Base-by-base conservation (phyloP, 1,140 invertebrate species). In the Drosophila insularis region DNA sequence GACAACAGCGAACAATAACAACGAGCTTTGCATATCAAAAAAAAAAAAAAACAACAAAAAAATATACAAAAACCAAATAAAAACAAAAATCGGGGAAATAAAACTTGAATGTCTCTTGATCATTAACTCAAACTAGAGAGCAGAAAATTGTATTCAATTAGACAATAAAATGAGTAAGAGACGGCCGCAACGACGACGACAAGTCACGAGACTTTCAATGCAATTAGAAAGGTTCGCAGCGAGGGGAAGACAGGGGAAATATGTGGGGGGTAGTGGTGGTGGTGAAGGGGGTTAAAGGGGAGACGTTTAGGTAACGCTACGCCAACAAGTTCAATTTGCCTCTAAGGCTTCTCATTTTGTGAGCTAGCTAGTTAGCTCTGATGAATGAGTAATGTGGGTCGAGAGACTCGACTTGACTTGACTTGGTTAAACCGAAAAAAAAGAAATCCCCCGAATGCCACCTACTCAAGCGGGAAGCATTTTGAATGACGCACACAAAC, bases 131-230 rank as follows among this genome's bases (percentile, higher is more conserved):
- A 77, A 77, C 67, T 77, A 77, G 74, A 77, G 74, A 77, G 74
- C 74, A 77, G 74, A 76, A 77, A 77, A 77, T 77, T 77, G 46
- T 77, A 77, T 77, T 76, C 64, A 77, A 77, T 77, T 77, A 77
- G 63, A 73, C 59, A 40, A 72, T 60, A 56, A 32, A 50, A 31
- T 35, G 32, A 69, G 56, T 14, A 37, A 61, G 46, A 23, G 37
- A 10, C 54, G 11, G 6, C 27, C 27, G 27, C 27, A 27, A 19
- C 19, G 46, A 61, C 8, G 21, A 43, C 32, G 46, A 55, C 66
- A 31, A 77, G 74, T 77, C 74, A 77, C 74, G 74, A 77, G 74
- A 77, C 74, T 77, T 76, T 43, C 60, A 60, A 69, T 68, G 72
- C 72, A 75, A 76, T 75, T 75, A 76, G 23, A 27, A 19, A 63